Conservation (phyloP, 2,113 vertebrate species). For the Tyrannus savana region DNA sequence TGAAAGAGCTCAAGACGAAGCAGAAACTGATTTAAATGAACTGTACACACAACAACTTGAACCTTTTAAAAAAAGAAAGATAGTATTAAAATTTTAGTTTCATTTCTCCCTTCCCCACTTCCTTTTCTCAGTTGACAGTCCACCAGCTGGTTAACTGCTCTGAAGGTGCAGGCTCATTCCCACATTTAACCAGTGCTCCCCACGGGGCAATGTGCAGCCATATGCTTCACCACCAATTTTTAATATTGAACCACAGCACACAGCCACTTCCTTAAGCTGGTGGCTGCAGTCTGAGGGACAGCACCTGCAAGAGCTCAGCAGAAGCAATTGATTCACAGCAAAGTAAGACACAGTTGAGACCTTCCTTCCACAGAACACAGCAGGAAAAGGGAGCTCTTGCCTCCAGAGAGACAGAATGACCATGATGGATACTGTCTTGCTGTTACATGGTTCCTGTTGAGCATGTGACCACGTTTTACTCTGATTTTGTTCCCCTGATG, state of each 20-base stretch:
- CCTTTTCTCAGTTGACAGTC: constrained; percentile 10
- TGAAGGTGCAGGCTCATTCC: background rate
- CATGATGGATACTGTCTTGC: background rate
- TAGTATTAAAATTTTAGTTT: constrained; percentile 18
- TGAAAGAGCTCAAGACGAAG: background rate
- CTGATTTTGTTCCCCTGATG: background rate
- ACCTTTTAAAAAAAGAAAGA: background rate
- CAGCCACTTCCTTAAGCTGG: background rate
- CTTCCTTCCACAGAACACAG: background rate
- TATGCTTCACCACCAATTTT: background rate
- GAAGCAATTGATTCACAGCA: background rate
- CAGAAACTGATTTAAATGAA: background rate
- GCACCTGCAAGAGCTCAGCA: constrained; percentile 32
- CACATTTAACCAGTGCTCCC: background rate
- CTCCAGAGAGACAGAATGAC: background rate
- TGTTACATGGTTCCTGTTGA: background rate
- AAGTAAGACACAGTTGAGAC: background rate
- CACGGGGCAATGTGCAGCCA: background rate
- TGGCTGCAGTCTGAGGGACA: background rate
- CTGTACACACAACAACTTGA: background rate
- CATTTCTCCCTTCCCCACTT: constrained; percentile 21
- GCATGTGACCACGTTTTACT: background rate
- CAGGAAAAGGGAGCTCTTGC: background rate
- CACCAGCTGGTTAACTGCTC: constrained; percentile 17
- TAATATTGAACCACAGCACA: background rate